Evolutionary conservation across 2,113 vertebrate genomes (phyloP).

Genomic region (Gila orcuttii): DNA sequence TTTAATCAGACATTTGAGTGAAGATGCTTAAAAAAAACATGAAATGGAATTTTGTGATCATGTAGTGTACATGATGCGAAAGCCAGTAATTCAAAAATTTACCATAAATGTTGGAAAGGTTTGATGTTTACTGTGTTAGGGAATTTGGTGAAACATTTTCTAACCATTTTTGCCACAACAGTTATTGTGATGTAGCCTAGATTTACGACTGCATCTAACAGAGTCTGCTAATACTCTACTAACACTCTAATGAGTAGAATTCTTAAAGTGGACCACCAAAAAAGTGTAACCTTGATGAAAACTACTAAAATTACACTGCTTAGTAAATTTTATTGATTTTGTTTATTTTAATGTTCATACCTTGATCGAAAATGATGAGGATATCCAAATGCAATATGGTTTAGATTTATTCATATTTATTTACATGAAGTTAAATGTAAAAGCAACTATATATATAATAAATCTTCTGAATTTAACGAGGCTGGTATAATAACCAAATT

Average conservation of each 20-base stretch:
- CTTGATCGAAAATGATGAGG: not conserved
- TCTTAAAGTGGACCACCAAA: too few species aligned
- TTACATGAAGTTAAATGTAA: not conserved
- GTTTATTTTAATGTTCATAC: not conserved
- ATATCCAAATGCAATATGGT: not conserved
- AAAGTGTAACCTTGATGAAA: too few species aligned
- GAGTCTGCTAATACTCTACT: too few species aligned
- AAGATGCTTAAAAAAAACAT: not conserved
- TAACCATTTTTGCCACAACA: too few species aligned
- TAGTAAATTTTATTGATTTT: too few species aligned
- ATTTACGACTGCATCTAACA: too few species aligned
- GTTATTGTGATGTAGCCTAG: too few species aligned
- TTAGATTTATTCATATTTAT: not conserved
- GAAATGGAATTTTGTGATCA: slow-evolving; percentile 14
- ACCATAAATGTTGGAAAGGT: not conserved
- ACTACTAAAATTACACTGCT: too few species aligned
- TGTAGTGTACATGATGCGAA: not conserved
- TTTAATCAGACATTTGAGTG: not conserved
- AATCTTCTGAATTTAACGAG: not conserved
- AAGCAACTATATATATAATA: not conserved
- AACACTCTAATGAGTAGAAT: too few species aligned
- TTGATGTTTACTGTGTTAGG: not conserved
- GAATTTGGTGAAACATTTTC: not conserved
- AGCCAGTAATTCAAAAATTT: not conserved
- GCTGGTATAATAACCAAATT: not conserved